Conservation (phyloP, 2,797 vertebrate genomes). For the Vultur gryphus region DNA sequence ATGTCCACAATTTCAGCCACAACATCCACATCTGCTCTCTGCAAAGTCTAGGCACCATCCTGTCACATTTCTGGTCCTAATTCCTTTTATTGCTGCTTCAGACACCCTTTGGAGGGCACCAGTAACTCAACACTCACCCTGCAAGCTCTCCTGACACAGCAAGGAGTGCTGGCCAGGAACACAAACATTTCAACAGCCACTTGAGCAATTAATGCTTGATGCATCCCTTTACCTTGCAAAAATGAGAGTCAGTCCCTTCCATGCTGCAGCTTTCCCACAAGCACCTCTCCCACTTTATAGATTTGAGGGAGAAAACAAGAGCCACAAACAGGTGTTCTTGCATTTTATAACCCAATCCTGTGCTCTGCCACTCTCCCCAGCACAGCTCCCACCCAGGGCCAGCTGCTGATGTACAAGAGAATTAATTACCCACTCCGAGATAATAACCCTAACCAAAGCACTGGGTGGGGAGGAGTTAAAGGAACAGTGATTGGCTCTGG, state of each 20-base stretch:
- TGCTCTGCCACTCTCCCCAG: not conserved
- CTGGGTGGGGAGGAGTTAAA: not conserved
- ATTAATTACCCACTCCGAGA: not conserved
- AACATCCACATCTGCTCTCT: no score
- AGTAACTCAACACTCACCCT: not conserved
- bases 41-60: not conserved
- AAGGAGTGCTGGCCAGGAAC: not conserved
- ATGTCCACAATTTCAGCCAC: not conserved
- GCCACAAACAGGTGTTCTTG: not conserved
- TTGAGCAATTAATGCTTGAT: not conserved
- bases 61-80: not conserved
- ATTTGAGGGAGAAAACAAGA: not conserved
- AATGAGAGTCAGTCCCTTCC: not conserved
- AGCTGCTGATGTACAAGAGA: conserved; percentile 16
- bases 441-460: not conserved
- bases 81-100: not conserved
- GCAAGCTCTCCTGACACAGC: not conserved
- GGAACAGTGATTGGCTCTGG: not conserved
- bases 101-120: not conserved
- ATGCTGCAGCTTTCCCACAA: not conserved
- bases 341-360: not conserved
- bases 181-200: accelerated
- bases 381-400: not conserved
- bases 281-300: not conserved
- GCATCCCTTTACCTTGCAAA: not conserved